Conservation (phyloP, 2,888 invertebrate genomes). For the Xestia rhomboidea region DNA sequence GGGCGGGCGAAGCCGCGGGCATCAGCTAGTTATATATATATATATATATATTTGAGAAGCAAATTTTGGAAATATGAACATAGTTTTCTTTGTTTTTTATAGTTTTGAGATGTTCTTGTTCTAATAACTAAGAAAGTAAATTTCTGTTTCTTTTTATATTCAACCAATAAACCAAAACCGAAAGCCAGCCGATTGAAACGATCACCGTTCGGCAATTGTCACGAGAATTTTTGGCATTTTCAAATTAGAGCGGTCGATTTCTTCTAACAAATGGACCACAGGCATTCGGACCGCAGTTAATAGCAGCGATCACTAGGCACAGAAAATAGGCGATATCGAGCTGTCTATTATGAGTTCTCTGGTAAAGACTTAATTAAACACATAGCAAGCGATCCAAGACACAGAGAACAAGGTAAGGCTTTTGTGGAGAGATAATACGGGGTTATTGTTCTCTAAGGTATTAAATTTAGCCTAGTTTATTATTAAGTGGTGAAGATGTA, state of each 20-base stretch:
- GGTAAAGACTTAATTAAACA: slow-evolving; percentile 17
- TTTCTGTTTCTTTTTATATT: background rate
- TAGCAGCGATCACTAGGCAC: background rate
- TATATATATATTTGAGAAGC: too few relatives aligned
- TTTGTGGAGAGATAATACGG: background rate
- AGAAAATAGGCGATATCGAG: background rate
- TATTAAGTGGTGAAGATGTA: background rate
- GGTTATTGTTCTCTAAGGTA: background rate
- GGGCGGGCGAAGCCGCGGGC: too few relatives aligned
- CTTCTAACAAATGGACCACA: slow-evolving; percentile 6
- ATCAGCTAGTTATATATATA: too few relatives aligned
- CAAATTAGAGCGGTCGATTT: slow-evolving; percentile 15
- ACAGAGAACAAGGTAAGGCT: background rate
- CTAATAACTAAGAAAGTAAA: too few relatives aligned
- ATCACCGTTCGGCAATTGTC: slow-evolving; percentile 1
- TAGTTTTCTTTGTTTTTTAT: too few relatives aligned
- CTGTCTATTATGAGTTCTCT: background rate
- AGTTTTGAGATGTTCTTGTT: too few relatives aligned
- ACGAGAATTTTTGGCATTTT: slow-evolving; percentile 38
- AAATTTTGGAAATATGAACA: too few relatives aligned
- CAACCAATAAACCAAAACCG: background rate
- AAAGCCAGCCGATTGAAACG: background rate
- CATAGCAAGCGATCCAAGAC: background rate
- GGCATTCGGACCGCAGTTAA: slow-evolving; percentile 6
- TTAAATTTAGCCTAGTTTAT: background rate